Percentiles rank a stretch among this genome's conserved stretches.
Evolutionary conservation across 2,888 invertebrate genomes (phyloP).

Genomic region (Antitype chi): DNA sequence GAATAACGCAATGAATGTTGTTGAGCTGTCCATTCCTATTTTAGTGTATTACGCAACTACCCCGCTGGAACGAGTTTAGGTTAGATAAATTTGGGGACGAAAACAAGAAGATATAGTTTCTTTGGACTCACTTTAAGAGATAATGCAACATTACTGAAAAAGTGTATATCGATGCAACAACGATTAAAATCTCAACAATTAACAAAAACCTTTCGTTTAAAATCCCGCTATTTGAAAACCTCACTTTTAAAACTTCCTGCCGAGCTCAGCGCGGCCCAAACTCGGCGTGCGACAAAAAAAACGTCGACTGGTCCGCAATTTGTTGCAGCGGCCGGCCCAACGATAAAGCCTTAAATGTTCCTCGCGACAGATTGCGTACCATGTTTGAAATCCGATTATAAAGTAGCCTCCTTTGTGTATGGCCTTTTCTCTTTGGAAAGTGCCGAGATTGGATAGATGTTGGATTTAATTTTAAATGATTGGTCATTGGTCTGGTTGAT

Average conservation of each 20-base stretch:
- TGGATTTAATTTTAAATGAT: slow-evolving; percentile 51
- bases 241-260: slow-evolving; percentile 65
- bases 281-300: slow-evolving; percentile 65
- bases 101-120: not conserved
- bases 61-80: no score
- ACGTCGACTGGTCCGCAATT: slow-evolving; percentile 64
- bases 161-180: not conserved
- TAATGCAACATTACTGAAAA: not conserved
- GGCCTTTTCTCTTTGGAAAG: slow-evolving; percentile 53
- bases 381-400: slow-evolving; percentile 70
- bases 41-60: no score
- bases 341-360: slow-evolving; percentile 73
- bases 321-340: slow-evolving; percentile 64
- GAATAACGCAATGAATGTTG: no score
- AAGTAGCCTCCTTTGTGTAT: slow-evolving; percentile 64
- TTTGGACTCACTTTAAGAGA: not conserved
- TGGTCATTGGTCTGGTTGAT: slow-evolving; percentile 26
- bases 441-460: slow-evolving; percentile 53
- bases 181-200: slow-evolving; percentile 29
- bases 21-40: no score
- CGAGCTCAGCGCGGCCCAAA: slow-evolving; percentile 58
- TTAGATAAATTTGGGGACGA: not conserved
- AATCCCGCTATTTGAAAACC: slow-evolving; percentile 63
- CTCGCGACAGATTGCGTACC: slow-evolving; percentile 69
- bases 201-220: slow-evolving; percentile 38